Conservation (phyloP, 2,113 vertebrate genomes). For the Chrysemys picta region DNA sequence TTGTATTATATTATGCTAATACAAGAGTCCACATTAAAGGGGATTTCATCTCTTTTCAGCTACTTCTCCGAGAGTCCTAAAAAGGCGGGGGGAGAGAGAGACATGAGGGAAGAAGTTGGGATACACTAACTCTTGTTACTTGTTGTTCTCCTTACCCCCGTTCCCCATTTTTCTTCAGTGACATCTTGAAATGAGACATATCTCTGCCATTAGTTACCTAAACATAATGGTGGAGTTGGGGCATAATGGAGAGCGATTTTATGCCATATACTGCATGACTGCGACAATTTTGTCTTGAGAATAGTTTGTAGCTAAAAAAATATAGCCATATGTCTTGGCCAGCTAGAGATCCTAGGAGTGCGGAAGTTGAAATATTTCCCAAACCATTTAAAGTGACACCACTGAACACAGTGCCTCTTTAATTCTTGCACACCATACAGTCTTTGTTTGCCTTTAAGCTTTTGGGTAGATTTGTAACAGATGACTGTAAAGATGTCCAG, state of each 20-base stretch:
- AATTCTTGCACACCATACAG: background rate
- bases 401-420: background rate
- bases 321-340: background rate
- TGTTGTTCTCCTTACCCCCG: background rate
- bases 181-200: background rate
- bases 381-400: background rate
- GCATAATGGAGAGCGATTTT: background rate
- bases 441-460: background rate
- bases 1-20: background rate
- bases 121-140: background rate
- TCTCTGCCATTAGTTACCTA: background rate
- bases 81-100: background rate
- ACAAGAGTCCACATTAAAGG: background rate
- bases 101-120: background rate
- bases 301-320: background rate
- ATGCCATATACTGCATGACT: background rate
- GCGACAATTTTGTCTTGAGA: background rate
- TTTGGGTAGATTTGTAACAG: background rate
- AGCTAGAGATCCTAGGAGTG: background rate
- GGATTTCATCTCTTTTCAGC: background rate
- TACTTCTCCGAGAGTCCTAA: background rate
- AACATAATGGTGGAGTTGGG: background rate
- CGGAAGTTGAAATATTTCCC: background rate
- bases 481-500: background rate
- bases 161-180: background rate